Evolutionary conservation across 2,113 vertebrate genomes (phyloP).

Genomic region (Sylvilagus bachmani): DNA sequence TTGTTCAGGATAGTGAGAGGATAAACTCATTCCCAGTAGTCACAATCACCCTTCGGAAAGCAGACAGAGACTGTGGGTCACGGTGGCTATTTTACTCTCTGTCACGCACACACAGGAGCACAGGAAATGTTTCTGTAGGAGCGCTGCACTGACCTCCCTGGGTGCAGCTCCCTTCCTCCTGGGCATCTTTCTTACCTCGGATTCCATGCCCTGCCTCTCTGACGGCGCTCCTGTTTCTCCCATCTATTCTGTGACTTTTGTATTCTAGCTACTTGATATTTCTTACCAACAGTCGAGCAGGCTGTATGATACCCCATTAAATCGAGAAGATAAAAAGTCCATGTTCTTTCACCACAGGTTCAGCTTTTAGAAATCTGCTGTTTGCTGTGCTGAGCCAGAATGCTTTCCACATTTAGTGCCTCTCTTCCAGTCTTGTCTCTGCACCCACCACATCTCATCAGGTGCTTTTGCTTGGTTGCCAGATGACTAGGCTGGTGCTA

Average conservation of each 20-base stretch:
- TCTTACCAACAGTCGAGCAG: neutral
- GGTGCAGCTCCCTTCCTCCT: accelerated
- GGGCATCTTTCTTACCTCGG: neutral
- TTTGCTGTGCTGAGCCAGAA: neutral
- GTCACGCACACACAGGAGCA: neutral
- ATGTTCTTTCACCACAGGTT: accelerated
- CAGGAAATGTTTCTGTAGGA: neutral
- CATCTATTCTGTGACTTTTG: neutral
- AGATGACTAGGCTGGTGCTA: neutral
- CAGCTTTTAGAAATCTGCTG: neutral
- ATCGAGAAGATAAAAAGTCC: neutral
- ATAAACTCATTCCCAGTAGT: neutral
- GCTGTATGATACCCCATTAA: neutral
- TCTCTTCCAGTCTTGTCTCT: neutral
- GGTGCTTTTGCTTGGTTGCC: neutral
- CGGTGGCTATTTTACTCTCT: neutral
- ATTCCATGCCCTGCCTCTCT: neutral
- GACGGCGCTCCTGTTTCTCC: neutral
- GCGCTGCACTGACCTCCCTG: accelerated
- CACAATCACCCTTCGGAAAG: neutral
- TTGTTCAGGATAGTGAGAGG: neutral
- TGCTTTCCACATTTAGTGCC: neutral
- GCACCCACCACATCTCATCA: neutral
- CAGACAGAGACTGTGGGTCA: neutral
- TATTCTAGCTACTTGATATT: neutral